phyloP scores from a whole-genome alignment of 2,888 invertebrate genomes.

The Stenurella melanura region DNA sequence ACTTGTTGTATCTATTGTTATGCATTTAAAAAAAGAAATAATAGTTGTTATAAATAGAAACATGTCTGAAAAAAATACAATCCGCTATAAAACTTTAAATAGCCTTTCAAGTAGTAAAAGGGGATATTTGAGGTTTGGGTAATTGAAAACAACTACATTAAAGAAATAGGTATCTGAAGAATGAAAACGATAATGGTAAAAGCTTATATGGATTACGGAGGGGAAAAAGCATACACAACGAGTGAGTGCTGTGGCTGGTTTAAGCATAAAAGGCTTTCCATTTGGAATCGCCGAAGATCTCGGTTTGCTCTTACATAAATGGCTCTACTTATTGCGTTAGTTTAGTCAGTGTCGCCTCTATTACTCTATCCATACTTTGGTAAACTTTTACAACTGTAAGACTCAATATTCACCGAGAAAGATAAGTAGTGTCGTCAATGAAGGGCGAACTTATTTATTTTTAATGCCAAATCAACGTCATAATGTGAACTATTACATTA shows the following conservation, averaged over 20 bases:
- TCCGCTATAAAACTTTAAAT: constrained; percentile 16
- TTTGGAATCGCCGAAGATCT: constrained; percentile 66
- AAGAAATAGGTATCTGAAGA: constrained; percentile 54
- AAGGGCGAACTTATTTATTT: not conserved
- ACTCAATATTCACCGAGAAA: constrained; percentile 9
- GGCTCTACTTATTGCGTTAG: constrained; percentile 68
- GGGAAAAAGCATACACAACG: constrained; percentile 58
- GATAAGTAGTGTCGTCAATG: not conserved
- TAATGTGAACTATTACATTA: too few species aligned
- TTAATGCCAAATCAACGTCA: too few species aligned
- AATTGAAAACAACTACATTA: constrained; percentile 57
- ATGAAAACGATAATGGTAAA: constrained; percentile 59
- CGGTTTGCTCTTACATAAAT: constrained; percentile 68
- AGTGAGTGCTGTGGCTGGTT: constrained; percentile 58
- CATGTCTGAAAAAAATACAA: not conserved
- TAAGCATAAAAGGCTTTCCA: constrained; percentile 67
- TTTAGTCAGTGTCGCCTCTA: constrained; percentile 64
- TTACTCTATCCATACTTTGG: constrained; percentile 26
- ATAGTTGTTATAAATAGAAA: too few species aligned
- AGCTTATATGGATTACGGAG: constrained; percentile 58
- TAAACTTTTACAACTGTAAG: constrained; percentile 33
- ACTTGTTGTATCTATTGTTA: too few species aligned
- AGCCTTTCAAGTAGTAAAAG: constrained; percentile 30
- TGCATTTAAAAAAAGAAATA: too few species aligned
- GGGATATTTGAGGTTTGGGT: constrained; percentile 41